Percentiles rank a stretch among this genome's conserved stretches.
Conservation (phyloP, 2,888 invertebrate species). For the Leptura quadrifasciata region DNA sequence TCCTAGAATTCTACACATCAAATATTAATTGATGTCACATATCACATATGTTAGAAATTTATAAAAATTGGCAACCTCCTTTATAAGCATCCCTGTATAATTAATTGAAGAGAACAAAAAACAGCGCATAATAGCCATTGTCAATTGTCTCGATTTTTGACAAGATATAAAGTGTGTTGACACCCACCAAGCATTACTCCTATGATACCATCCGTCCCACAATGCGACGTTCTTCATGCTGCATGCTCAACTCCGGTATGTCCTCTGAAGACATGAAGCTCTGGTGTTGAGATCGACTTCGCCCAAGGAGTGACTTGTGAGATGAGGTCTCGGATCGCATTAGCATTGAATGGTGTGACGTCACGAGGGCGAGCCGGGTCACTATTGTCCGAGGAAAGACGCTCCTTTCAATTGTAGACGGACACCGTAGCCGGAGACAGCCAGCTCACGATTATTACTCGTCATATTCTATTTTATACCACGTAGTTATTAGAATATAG, state of each 20-base stretch:
- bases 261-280: constrained; percentile 32
- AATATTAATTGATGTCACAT: too few relatives aligned
- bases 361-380: constrained; percentile 73
- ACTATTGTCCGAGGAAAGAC: constrained; percentile 70
- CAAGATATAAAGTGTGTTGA: constrained; percentile 40
- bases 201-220: constrained; percentile 31
- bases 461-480: neutral
- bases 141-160: constrained; percentile 50
- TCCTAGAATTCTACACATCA: too few relatives aligned
- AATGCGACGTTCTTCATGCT: constrained; percentile 26
- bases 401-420: constrained; percentile 58
- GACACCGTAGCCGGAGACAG: constrained; percentile 34
- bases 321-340: constrained; percentile 62
- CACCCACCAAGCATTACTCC: constrained; percentile 43
- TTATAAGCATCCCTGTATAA: neutral
- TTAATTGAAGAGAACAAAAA: constrained; percentile 38
- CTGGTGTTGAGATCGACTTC: constrained; percentile 40
- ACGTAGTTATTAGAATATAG: neutral
- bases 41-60: neutral
- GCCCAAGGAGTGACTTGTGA: constrained; percentile 46
- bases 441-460: neutral
- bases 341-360: constrained; percentile 73
- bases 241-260: constrained; percentile 30
- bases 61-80: neutral
- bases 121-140: constrained; percentile 48